Base-by-base conservation (phyloP, 2,888 invertebrate species). In the Diplazon laetatorius region DNA sequence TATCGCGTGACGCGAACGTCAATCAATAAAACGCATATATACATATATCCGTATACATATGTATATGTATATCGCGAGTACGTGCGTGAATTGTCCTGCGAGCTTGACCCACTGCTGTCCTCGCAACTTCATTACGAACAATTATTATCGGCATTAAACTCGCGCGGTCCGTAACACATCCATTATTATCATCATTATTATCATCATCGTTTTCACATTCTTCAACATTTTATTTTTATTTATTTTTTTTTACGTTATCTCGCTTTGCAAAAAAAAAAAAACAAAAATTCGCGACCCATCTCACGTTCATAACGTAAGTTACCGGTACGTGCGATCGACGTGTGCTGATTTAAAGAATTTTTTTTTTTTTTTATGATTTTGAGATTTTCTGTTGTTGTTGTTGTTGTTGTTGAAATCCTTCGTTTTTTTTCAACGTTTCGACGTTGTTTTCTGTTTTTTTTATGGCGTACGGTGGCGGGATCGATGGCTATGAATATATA, bases 41-140 rank as follows among this genome's bases (percentile, higher is more conserved):
- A n/a, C n/a, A n/a, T n/a, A n/a, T n/a, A n/a, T n/a, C n/a, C n/a
- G n/a, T n/a, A n/a, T n/a, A n/a, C n/a, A n/a, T n/a, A n/a, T n/a
- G n/a, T n/a, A n/a, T n/a, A n/a, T n/a, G n/a, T n/a, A n/a, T 65
- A 72, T 59, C 74, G 74, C 66, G 70, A 78, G 69, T 78, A 74
- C 74, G 78, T 65, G 52, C 73, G 63, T 52, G 42, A 70, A 57
- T 74, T 62, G 39, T 74, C 60, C 59, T 65, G 70, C 74, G 70
- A 74, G 74, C 70, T 74, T 78, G 74, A 78, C 78, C 78, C 70
- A 74, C 74, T 78, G 74, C 65, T 74, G 52, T 65, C 65, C 78
- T 66, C 70, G 70, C 55, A 65, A 59, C 52, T 70, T n/a, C n/a
- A 18, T 50, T 39, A 39, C 65, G 52, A 66, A 52, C 50, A 18